A percentile compares a stretch with the other conserved stretches of the same genome.
These are phyloP conservation scores for Neolamprologus fasciatus DNA, from an alignment of 2,113 vertebrate species.

Conservation along the genomic window DNA sequence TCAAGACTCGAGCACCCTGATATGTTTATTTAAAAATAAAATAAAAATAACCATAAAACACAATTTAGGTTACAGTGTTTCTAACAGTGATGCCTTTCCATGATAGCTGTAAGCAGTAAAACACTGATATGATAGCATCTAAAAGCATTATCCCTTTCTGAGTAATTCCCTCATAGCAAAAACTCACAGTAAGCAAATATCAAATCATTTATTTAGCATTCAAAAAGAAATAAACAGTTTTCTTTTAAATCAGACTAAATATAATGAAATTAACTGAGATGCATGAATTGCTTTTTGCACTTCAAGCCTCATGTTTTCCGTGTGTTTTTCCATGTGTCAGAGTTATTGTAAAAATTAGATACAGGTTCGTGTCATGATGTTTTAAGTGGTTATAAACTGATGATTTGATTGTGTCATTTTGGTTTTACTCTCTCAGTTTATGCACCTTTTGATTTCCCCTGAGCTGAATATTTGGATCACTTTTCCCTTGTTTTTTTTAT, in stretches of 20 bases:
- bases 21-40: background rate
- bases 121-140: background rate
- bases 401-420: background rate
- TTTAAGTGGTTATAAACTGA: background rate
- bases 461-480: background rate
- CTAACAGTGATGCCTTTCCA: background rate
- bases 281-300: background rate
- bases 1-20: background rate
- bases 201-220: conserved; percentile 7
- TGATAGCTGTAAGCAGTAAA: background rate
- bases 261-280: background rate
- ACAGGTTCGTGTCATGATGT: background rate
- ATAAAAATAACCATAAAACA: background rate
- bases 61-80: background rate
- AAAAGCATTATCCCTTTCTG: background rate
- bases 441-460: background rate
- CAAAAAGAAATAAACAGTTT: background rate
- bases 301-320: background rate
- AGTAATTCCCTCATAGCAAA: background rate
- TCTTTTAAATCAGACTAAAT: background rate
- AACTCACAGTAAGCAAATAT: background rate
- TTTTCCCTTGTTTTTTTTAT: background rate
- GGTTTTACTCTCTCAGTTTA: background rate
- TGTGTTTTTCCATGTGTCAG: background rate
- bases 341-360: background rate